Evolutionary conservation across 2,113 vertebrate genomes (phyloP).

Genomic region (Caranx melampygus): DNA sequence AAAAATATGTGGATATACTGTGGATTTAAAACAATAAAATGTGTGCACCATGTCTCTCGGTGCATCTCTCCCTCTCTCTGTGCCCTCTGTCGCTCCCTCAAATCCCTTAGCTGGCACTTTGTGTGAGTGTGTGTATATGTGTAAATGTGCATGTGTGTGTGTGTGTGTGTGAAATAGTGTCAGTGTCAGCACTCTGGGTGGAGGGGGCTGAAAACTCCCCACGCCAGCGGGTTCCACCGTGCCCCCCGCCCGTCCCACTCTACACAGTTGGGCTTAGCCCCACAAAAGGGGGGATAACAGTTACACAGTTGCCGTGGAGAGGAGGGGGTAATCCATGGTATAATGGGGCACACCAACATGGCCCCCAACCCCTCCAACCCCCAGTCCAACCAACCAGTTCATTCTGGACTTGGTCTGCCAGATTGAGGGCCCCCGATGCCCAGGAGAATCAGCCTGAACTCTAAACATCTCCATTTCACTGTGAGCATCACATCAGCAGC

Average conservation of each 20-base stretch:
- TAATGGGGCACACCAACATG: conserved; percentile 68
- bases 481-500: neutral
- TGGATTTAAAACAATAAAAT: neutral
- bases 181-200: conserved; percentile 76
- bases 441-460: conserved; percentile 18
- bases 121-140: conserved; percentile 52
- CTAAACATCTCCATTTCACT: conserved; percentile 37
- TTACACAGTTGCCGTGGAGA: conserved; percentile 65
- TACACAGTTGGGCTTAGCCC: conserved; percentile 75
- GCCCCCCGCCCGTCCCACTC: conserved; percentile 48
- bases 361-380: conserved; percentile 13
- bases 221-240: conserved; percentile 80
- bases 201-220: conserved; percentile 76
- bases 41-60: neutral
- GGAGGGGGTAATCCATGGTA: conserved; percentile 74
- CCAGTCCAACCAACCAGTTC: conserved; percentile 64
- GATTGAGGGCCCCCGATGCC: conserved; percentile 28
- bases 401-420: conserved; percentile 70
- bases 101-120: conserved; percentile 81
- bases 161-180: conserved; percentile 66
- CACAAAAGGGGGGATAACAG: conserved; percentile 83
- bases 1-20: neutral
- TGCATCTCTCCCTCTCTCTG: conserved; percentile 23
- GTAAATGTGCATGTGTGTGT: conserved; percentile 45
- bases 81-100: conserved; percentile 45